Evolutionary conservation across 1,140 invertebrate species (phyloP).

Genomic region (Drosophila navojoa): DNA sequence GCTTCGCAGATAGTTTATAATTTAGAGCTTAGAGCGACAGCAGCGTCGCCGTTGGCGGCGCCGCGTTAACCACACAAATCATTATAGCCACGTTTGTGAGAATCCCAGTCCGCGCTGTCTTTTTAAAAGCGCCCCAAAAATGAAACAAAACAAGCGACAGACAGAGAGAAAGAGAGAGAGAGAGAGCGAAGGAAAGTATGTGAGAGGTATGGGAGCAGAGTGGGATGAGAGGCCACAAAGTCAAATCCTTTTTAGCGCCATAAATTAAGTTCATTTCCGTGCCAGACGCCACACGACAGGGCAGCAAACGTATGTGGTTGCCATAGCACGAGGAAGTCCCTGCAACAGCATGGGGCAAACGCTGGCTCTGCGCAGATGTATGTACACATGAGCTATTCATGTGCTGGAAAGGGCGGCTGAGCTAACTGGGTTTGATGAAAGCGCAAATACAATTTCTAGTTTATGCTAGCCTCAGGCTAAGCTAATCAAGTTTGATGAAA

Average conservation of each 20-base stretch:
- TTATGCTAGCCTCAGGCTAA: too few relatives aligned
- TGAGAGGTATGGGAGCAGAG: too few relatives aligned
- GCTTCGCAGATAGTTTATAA: conserved; percentile 74
- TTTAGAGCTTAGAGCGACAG: conserved; percentile 51
- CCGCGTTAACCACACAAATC: conserved; percentile 76
- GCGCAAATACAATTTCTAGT: neutral
- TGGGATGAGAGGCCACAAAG: conserved; percentile 31
- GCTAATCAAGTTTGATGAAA: too few relatives aligned
- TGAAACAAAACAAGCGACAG: conserved; percentile 34
- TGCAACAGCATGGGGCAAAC: conserved; percentile 8
- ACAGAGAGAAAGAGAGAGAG: neutral
- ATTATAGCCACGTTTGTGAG: conserved; percentile 67
- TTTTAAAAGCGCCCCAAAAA: conserved; percentile 34
- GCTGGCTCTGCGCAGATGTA: neutral
- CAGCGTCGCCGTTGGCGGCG: conserved; percentile 51
- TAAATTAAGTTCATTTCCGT: conserved; percentile 82
- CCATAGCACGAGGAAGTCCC: conserved; percentile 12
- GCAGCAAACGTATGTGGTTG: conserved; percentile 65
- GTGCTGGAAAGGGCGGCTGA: neutral
- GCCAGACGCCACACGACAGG: conserved; percentile 75
- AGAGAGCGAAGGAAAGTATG: too few relatives aligned
- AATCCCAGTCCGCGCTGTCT: conserved; percentile 38
- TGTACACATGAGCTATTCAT: neutral
- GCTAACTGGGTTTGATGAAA: neutral
- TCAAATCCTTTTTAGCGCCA: conserved; percentile 80